Conservation (phyloP, 1,140 invertebrate genomes). For the Achatina immaculata region DNA sequence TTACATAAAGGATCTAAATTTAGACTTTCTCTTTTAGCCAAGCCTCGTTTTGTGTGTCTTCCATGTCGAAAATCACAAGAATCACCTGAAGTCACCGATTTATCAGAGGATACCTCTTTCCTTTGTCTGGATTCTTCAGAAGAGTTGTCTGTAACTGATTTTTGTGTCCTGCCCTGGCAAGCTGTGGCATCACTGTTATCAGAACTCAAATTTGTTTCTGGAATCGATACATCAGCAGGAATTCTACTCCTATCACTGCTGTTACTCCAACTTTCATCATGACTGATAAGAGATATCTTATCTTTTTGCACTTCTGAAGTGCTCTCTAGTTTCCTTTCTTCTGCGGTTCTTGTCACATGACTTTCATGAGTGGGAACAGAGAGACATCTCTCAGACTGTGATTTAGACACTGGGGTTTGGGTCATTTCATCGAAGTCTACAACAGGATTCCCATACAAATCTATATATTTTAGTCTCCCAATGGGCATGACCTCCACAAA, state of each 20-base stretch:
- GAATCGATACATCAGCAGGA: not conserved
- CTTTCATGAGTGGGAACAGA: not conserved
- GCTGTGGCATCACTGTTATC: not conserved
- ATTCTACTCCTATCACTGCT: not conserved
- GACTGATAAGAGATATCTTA: not conserved
- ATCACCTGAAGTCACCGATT: not conserved
- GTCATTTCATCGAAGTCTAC: not conserved
- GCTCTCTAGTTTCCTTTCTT: not conserved
- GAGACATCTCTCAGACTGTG: not conserved
- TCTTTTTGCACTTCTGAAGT: not conserved
- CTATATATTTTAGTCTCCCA: not conserved
- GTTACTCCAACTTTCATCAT: not conserved
- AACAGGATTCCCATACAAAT: not conserved
- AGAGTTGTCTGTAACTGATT: no score
- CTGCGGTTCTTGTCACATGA: not conserved
- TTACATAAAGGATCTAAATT: conserved; percentile 8
- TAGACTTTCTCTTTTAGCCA: not conserved
- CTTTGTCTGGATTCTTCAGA: no score
- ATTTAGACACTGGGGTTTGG: not conserved
- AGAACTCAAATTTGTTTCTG: not conserved
- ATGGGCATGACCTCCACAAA: not conserved
- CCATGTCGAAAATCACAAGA: not conserved
- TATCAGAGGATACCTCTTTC: not conserved
- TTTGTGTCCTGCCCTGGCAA: no score
- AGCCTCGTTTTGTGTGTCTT: not conserved